These are phyloP conservation scores for Nanorana parkeri DNA, from an alignment of 2,113 vertebrate species.

Conservation along the genomic window DNA sequence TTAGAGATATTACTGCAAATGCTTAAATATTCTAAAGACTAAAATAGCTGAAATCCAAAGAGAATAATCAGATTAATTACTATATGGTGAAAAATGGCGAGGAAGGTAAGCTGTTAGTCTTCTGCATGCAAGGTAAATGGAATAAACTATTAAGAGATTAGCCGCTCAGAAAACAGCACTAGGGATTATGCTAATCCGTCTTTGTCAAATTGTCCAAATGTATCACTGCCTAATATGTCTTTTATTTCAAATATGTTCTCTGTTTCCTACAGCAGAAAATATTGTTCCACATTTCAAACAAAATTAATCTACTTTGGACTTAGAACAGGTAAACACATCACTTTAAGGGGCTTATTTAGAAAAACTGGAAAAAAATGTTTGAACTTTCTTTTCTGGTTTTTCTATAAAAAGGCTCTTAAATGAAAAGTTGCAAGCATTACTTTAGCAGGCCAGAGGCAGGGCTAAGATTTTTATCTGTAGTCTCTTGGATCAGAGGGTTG, in stretches of 20 bases:
- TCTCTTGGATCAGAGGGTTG: too few relatives aligned
- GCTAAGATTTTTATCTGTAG: too few relatives aligned
- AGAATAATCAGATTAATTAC: conserved; percentile 33
- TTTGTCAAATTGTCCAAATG: conserved; percentile 18
- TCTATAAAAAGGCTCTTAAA: too few relatives aligned
- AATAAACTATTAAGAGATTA: conserved; percentile 37
- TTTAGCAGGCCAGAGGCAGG: too few relatives aligned
- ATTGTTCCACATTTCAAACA: background rate
- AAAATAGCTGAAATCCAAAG: background rate
- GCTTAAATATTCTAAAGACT: background rate
- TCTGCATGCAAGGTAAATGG: conserved; percentile 29
- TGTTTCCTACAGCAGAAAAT: background rate
- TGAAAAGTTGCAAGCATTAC: too few relatives aligned
- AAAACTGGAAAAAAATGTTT: too few relatives aligned
- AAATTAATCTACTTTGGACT: background rate
- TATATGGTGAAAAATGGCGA: background rate
- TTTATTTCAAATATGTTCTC: background rate
- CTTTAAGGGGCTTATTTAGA: too few relatives aligned
- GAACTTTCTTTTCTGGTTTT: too few relatives aligned
- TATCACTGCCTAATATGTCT: conserved; percentile 21
- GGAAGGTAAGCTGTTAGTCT: conserved; percentile 7
- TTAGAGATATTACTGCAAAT: background rate
- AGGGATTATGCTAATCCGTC: conserved; percentile 27
- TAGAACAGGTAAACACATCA: background rate
- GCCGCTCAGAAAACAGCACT: conserved; percentile 24